phyloP scores from a whole-genome alignment of 1,140 invertebrate genomes.

The Aphidius gifuensis region DNA sequence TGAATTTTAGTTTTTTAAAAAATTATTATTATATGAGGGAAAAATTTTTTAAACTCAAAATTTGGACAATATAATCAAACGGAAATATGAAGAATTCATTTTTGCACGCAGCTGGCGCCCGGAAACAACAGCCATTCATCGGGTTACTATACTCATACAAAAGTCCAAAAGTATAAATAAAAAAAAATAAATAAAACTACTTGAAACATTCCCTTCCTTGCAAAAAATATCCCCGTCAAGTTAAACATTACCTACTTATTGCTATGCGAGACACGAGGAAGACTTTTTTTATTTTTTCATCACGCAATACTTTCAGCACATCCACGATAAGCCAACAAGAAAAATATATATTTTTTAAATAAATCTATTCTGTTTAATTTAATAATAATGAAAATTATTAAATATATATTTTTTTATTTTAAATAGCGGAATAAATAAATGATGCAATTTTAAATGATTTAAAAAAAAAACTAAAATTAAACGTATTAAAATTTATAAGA shows the following conservation, averaged over 20 bases:
- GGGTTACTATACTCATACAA: conserved; percentile 13
- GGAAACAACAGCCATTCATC: conserved; percentile 19
- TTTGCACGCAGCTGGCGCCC: conserved; percentile 22
- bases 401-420: too few species aligned
- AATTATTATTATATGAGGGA: neutral
- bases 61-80: conserved; percentile 22
- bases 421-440: too few species aligned
- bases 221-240: conserved; percentile 8
- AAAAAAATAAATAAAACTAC: conserved; percentile 12
- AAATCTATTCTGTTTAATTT: too few species aligned
- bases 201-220: conserved; percentile 5
- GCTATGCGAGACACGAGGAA: conserved; percentile 19
- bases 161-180: neutral
- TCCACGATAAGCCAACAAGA: too few species aligned
- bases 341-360: neutral
- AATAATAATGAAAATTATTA: too few species aligned
- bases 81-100: conserved; percentile 11
- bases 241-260: conserved; percentile 10
- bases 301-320: too few species aligned
- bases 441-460: too few species aligned
- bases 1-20: too few species aligned
- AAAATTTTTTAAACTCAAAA: neutral
- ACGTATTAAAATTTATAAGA: too few species aligned
- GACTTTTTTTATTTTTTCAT: neutral
- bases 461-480: too few species aligned